Percentiles rank a stretch among this genome's conserved stretches.
phyloP scores from a whole-genome alignment of 2,113 vertebrate species.

The Copsychus sechellarum region DNA sequence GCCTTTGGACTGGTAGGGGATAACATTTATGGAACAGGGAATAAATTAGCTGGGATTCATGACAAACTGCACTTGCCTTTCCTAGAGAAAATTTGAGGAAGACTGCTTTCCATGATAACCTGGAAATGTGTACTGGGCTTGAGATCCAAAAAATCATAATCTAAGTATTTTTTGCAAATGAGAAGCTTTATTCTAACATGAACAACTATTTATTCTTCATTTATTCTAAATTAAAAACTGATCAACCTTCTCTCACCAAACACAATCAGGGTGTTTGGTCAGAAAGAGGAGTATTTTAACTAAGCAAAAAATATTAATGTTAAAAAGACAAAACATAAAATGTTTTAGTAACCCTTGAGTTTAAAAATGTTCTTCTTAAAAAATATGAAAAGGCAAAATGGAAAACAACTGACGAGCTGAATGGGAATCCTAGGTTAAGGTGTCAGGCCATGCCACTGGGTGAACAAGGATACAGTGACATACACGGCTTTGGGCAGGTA shows the following conservation, averaged over 20 bases:
- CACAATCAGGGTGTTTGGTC: not conserved
- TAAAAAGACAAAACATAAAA: not conserved
- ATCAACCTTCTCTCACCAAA: not conserved
- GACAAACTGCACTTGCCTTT: not conserved
- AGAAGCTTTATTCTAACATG: not conserved
- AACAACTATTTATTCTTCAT: too few species aligned
- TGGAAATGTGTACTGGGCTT: not conserved
- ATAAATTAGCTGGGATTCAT: not conserved
- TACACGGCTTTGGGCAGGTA: not conserved
- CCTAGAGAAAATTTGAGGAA: not conserved
- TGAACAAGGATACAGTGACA: not conserved
- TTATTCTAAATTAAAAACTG: not conserved
- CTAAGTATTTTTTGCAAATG: not conserved
- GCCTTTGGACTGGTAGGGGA: conserved; percentile 1
- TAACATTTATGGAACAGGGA: conserved; percentile 6
- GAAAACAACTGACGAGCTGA: not conserved
- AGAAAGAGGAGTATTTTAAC: not conserved
- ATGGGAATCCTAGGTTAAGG: not conserved
- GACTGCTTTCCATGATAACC: not conserved
- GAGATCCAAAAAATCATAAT: not conserved
- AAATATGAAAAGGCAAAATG: not conserved
- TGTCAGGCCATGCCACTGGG: not conserved
- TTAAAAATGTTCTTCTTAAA: not conserved
- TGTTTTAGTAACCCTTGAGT: not conserved
- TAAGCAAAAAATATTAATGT: not conserved